Conservation (phyloP, 2,888 invertebrate genomes). For the Hirtodrosophila histrioides region DNA sequence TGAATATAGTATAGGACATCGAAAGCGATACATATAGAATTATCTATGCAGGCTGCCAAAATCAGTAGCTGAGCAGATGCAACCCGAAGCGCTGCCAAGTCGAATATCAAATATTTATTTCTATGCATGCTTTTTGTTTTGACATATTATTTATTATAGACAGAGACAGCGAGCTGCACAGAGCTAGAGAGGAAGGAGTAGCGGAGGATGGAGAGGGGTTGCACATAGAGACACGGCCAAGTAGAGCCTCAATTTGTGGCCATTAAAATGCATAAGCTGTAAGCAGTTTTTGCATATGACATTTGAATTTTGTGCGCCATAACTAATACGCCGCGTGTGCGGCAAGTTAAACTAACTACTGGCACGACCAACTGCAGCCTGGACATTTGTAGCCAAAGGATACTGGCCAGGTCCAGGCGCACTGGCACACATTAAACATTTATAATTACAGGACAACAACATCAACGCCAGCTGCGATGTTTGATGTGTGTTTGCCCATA, state of each 20-base stretch:
- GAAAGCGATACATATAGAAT: not conserved
- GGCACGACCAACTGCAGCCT: slow-evolving; percentile 5
- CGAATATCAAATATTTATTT: slow-evolving; percentile 66
- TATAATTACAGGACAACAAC: slow-evolving; percentile 77
- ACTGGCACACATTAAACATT: slow-evolving; percentile 76
- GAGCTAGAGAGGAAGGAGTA: not conserved
- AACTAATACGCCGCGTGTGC: slow-evolving; percentile 64
- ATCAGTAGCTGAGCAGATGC: slow-evolving; percentile 32
- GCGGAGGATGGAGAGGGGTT: not conserved
- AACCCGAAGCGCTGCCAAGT: slow-evolving; percentile 34
- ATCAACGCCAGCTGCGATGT: slow-evolving; percentile 31
- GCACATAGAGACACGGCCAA: slow-evolving; percentile 15
- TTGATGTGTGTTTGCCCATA: slow-evolving; percentile 30
- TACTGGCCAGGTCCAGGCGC: slow-evolving; percentile 22
- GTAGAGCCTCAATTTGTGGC: slow-evolving; percentile 67
- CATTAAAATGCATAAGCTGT: slow-evolving; percentile 75
- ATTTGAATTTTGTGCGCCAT: slow-evolving; percentile 50
- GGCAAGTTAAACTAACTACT: slow-evolving; percentile 1
- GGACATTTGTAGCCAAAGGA: slow-evolving; percentile 20
- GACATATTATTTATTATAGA: slow-evolving; percentile 59
- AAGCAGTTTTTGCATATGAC: slow-evolving; percentile 63
- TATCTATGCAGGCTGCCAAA: slow-evolving; percentile 42
- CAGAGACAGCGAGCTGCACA: slow-evolving; percentile 3
- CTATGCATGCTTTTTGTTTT: slow-evolving; percentile 51
- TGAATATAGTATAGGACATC: not conserved